Conservation (phyloP, 2,888 invertebrate species). For the Barypeithes pellucidus region DNA sequence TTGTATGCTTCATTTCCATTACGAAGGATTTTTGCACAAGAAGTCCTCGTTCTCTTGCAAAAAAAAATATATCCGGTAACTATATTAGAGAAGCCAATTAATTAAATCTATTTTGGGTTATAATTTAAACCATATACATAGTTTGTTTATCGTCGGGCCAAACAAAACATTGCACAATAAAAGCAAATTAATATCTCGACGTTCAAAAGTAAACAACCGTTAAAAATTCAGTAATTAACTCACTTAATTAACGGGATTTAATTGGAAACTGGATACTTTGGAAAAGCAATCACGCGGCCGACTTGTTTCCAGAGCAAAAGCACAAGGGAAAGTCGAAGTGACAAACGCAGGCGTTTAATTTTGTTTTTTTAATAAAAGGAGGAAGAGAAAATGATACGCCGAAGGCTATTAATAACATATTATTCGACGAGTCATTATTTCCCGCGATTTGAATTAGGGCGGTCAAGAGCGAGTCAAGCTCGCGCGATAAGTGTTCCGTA, state of each 20-base stretch:
- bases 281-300: constrained; percentile 45
- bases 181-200: constrained; percentile 32
- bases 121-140: background rate
- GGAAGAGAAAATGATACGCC: background rate
- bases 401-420: too few relatives aligned
- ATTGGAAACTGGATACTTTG: constrained; percentile 55
- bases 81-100: too few relatives aligned
- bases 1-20: too few relatives aligned
- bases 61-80: too few relatives aligned
- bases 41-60: too few relatives aligned
- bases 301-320: constrained; percentile 32
- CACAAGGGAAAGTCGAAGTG: constrained; percentile 20
- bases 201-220: constrained; percentile 45
- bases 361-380: constrained; percentile 9
- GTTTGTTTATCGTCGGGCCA: background rate
- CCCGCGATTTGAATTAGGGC: too few relatives aligned
- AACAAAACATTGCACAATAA: constrained; percentile 16
- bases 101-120: too few relatives aligned
- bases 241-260: constrained; percentile 52
- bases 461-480: too few relatives aligned
- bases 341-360: constrained; percentile 24
- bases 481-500: too few relatives aligned
- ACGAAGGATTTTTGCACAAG: too few relatives aligned
- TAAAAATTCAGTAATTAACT: constrained; percentile 51
- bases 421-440: too few relatives aligned